Percentiles rank a stretch among this genome's conserved stretches.
phyloP scores from a whole-genome alignment of 2,113 vertebrate genomes.

The Recurvirostra avosetta region DNA sequence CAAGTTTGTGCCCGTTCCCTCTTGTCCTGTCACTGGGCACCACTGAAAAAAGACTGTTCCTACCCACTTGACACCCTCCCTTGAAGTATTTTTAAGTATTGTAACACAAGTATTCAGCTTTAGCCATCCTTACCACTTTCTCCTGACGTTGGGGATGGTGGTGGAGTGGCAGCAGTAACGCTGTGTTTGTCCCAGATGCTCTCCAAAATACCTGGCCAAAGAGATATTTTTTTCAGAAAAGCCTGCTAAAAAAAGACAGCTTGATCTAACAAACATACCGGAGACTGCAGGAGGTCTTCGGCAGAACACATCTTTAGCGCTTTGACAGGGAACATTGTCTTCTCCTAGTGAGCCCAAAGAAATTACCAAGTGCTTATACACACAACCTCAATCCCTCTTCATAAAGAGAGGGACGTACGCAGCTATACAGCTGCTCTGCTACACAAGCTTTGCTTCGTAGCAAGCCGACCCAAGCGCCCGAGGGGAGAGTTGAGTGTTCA shows the following conservation, averaged over 20 bases:
- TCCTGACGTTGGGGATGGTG: slow-evolving; percentile 93
- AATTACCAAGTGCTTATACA: background rate
- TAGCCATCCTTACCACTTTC: slow-evolving; percentile 82
- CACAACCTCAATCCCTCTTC: background rate
- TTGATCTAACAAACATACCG: background rate
- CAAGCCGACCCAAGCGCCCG: background rate
- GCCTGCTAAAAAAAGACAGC: background rate
- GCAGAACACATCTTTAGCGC: background rate
- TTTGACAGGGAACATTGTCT: background rate
- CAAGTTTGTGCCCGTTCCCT: too few relatives aligned
- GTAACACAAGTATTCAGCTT: background rate
- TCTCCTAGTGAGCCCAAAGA: background rate
- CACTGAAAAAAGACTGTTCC: too few relatives aligned
- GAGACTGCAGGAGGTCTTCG: background rate
- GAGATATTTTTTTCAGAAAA: background rate
- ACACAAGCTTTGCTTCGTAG: accelerated
- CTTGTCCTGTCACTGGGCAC: too few relatives aligned
- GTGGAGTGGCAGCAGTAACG: slow-evolving; percentile 91
- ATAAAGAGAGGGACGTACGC: accelerated
- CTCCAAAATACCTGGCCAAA: slow-evolving; percentile 88
- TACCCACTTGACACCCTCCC: too few relatives aligned
- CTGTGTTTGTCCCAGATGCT: slow-evolving; percentile 98
- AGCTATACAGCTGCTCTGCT: background rate
- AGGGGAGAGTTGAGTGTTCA: background rate
- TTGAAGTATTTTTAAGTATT: too few relatives aligned